These are phyloP conservation scores for Agriopis leucophaearia DNA, from an alignment of 2,888 invertebrate species.

Conservation along the genomic window DNA sequence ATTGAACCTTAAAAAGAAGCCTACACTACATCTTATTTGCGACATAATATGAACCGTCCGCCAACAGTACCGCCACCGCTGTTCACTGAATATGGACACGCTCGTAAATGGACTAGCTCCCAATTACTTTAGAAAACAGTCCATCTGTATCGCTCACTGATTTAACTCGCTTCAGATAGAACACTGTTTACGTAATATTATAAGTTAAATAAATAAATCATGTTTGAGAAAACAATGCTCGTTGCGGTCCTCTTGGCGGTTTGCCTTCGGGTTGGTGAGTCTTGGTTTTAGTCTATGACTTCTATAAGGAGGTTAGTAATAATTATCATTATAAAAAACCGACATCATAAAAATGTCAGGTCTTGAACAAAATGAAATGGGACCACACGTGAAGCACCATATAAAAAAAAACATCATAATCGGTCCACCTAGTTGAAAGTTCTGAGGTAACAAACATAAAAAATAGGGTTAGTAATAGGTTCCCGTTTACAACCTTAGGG, in stretches of 20 bases:
- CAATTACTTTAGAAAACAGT: slow-evolving; percentile 54
- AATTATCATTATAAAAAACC: background rate
- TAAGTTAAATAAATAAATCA: slow-evolving; percentile 14
- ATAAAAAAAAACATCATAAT: too few relatives aligned
- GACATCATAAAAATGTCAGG: too few relatives aligned
- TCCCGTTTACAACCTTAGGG: too few relatives aligned
- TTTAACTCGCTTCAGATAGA: slow-evolving; percentile 40
- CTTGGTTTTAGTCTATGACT: background rate
- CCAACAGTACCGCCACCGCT: background rate
- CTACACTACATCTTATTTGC: too few relatives aligned
- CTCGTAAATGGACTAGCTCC: slow-evolving; percentile 18
- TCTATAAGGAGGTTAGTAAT: background rate
- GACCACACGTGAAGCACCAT: too few relatives aligned
- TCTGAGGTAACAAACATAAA: too few relatives aligned
- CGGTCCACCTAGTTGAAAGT: too few relatives aligned
- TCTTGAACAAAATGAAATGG: too few relatives aligned
- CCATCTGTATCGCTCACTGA: slow-evolving; percentile 39
- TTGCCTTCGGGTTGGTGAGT: slow-evolving; percentile 39
- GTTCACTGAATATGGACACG: slow-evolving; percentile 36
- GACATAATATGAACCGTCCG: background rate
- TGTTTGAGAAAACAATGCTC: slow-evolving; percentile 31
- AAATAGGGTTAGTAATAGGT: too few relatives aligned
- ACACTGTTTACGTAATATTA: slow-evolving; percentile 8
- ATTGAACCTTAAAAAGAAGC: too few relatives aligned
- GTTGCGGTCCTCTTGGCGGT: slow-evolving; percentile 22